These are phyloP conservation scores for Cetonia aurata DNA, from an alignment of 2,888 invertebrate genomes.

Conservation along the genomic window DNA sequence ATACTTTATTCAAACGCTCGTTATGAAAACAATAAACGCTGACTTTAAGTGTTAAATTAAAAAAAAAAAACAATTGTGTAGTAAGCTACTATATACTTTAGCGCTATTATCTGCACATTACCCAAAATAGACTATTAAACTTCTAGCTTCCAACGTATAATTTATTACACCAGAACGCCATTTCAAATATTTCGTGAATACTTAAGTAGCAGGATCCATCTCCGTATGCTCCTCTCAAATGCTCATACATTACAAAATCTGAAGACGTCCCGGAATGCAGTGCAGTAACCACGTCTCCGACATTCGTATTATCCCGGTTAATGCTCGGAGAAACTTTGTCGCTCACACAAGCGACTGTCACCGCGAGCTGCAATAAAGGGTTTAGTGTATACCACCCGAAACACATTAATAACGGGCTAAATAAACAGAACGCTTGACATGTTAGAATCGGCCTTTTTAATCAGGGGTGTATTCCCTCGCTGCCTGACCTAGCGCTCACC, in stretches of 20 bases:
- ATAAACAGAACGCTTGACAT: slow-evolving; percentile 4
- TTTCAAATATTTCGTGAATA: slow-evolving; percentile 10
- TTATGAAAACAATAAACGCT: too few relatives aligned
- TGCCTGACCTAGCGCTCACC: slow-evolving; percentile 1
- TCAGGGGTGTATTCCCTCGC: slow-evolving; percentile 9
- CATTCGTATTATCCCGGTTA: neutral
- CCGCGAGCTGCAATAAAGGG: neutral
- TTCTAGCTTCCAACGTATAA: neutral
- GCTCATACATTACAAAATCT: slow-evolving; percentile 16
- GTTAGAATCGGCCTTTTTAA: slow-evolving; percentile 15
- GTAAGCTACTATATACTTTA: too few relatives aligned
- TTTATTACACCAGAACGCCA: slow-evolving; percentile 10
- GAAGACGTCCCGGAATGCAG: slow-evolving; percentile 14
- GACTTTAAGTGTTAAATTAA: too few relatives aligned
- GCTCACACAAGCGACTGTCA: slow-evolving; percentile 10
- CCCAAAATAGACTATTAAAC: too few relatives aligned
- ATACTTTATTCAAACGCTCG: too few relatives aligned
- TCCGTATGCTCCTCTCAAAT: neutral
- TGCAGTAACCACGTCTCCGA: neutral
- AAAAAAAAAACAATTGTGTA: too few relatives aligned
- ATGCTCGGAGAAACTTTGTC: neutral
- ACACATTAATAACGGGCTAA: slow-evolving; percentile 13
- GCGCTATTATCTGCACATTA: too few relatives aligned
- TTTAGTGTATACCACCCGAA: slow-evolving; percentile 3
- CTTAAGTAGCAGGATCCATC: neutral